These are phyloP conservation scores for Antheraea mylitta DNA, from an alignment of 1,140 invertebrate species.

Conservation along the genomic window DNA sequence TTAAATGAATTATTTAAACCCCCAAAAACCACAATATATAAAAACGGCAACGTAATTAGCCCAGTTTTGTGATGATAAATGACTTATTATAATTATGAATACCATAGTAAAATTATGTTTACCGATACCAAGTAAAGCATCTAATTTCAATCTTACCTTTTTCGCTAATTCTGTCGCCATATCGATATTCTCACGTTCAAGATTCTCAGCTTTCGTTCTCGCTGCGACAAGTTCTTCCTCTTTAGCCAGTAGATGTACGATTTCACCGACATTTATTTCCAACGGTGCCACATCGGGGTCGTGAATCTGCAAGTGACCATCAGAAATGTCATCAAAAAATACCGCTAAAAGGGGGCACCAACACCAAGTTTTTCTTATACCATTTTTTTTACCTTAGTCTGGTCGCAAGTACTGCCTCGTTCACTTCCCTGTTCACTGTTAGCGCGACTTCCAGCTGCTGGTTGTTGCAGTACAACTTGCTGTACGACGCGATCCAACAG, in stretches of 20 bases:
- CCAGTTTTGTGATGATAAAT: not conserved
- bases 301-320: constrained; percentile 64
- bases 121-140: not conserved
- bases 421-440: constrained; percentile 43
- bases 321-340: not conserved
- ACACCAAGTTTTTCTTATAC: too few species aligned
- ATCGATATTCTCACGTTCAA: constrained; percentile 94
- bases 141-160: constrained; percentile 76
- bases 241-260: constrained; percentile 94
- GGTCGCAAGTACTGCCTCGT: constrained; percentile 37
- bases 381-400: constrained; percentile 40
- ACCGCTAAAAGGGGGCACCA: too few species aligned
- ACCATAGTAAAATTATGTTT: not conserved
- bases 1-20: not conserved
- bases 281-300: constrained; percentile 92
- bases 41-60: not conserved
- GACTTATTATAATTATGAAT: not conserved
- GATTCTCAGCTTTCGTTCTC: constrained; percentile 90
- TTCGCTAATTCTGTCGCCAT: constrained; percentile 91
- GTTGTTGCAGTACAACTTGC: constrained; percentile 94
- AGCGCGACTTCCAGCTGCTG: constrained; percentile 64
- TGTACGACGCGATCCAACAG: constrained; percentile 97
- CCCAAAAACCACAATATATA: not conserved
- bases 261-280: constrained; percentile 94
- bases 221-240: constrained; percentile 95